A percentile compares a stretch with the other conserved stretches of the same genome.
Conservation (phyloP, 2,113 vertebrate species). For the Parotia lawesii region DNA sequence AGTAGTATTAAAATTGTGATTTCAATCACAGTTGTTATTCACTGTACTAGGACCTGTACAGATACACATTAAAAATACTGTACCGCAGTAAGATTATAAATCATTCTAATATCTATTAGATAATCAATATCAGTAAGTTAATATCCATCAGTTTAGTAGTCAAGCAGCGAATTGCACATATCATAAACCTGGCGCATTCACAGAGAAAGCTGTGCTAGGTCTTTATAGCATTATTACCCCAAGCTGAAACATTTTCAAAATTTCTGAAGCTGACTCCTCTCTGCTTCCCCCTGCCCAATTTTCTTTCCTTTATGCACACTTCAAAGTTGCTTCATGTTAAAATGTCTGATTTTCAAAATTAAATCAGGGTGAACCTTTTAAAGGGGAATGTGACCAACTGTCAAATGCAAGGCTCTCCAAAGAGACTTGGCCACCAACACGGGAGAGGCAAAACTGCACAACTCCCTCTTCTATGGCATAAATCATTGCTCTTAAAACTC, state of each 20-base stretch:
- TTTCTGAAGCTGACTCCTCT: not conserved
- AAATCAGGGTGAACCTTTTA: not conserved
- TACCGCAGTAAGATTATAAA: not conserved
- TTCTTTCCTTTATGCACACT: not conserved
- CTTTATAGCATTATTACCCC: not conserved
- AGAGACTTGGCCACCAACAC: not conserved
- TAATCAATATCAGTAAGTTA: not conserved
- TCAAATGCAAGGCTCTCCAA: not conserved
- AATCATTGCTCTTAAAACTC: not conserved
- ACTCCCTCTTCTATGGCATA: not conserved
- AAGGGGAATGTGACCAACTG: not conserved
- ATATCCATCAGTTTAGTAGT: not conserved
- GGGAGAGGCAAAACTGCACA: not conserved
- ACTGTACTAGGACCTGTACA: not conserved
- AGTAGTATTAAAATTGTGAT: not conserved
- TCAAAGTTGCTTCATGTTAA: not conserved
- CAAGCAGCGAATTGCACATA: not conserved
- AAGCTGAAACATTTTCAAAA: not conserved
- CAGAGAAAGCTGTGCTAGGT: not conserved
- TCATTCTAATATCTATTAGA: not conserved
- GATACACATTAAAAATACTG: not conserved
- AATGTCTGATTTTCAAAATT: not conserved
- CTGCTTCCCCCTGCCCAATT: fast-evolving
- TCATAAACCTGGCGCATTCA: not conserved
- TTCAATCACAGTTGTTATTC: not conserved